Evolutionary conservation across 2,113 vertebrate genomes (phyloP).

Genomic region (Onychostoma macrolepis): DNA sequence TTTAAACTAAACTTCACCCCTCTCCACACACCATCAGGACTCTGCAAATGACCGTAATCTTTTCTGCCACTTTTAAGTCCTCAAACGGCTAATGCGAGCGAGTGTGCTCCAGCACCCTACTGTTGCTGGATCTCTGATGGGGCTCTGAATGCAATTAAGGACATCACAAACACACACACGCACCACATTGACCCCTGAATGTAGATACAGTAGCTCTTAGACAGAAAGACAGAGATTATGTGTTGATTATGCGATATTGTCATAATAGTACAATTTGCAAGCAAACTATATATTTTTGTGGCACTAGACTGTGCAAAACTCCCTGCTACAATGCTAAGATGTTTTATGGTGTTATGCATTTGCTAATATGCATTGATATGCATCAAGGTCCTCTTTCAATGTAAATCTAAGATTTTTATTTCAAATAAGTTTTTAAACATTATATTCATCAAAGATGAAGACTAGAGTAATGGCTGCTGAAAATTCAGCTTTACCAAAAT

Average conservation of each 20-base stretch:
- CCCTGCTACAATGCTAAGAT: background rate
- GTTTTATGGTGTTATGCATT: background rate
- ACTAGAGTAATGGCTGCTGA: background rate
- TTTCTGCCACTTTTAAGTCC: conserved; percentile 20
- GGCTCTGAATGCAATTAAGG: background rate
- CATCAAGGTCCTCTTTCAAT: background rate
- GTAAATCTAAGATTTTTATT: background rate
- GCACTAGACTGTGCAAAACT: background rate
- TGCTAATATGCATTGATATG: background rate
- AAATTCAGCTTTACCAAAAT: background rate
- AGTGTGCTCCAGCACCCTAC: background rate
- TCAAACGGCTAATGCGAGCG: background rate
- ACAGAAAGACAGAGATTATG: background rate
- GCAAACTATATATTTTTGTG: conserved; percentile 27
- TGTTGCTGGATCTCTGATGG: conserved; percentile 4
- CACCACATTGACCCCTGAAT: background rate
- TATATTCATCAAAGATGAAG: background rate
- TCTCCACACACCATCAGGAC: background rate
- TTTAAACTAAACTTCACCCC: conserved; percentile 25
- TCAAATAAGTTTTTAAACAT: background rate
- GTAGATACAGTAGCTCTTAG: background rate
- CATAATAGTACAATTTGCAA: conserved; percentile 60
- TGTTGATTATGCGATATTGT: background rate
- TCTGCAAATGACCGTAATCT: conserved; percentile 8
- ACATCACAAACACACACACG: background rate